These are phyloP conservation scores for Drosophila kuntzei DNA, from an alignment of 2,888 invertebrate species.

Conservation along the genomic window DNA sequence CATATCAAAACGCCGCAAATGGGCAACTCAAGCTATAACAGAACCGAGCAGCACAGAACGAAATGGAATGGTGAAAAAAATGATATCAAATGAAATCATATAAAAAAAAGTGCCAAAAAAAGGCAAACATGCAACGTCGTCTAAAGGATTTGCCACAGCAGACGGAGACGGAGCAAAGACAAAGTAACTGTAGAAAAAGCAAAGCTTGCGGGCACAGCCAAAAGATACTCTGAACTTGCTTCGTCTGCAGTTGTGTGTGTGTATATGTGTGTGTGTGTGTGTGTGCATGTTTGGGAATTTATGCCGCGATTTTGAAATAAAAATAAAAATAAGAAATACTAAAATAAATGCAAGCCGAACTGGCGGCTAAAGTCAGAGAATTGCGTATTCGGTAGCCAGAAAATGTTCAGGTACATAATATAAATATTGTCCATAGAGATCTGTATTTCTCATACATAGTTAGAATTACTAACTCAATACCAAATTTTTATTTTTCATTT, in stretches of 20 bases:
- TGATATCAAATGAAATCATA: slow-evolving; percentile 67
- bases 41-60: slow-evolving; percentile 18
- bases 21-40: slow-evolving; percentile 64
- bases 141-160: slow-evolving; percentile 78
- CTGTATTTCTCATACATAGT: too few relatives aligned
- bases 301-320: slow-evolving; percentile 62
- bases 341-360: slow-evolving; percentile 58
- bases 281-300: slow-evolving; percentile 66
- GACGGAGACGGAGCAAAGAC: slow-evolving; percentile 73
- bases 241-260: slow-evolving; percentile 33
- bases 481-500: too few relatives aligned
- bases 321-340: slow-evolving; percentile 38
- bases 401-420: slow-evolving; percentile 21
- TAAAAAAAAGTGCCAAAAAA: slow-evolving; percentile 61
- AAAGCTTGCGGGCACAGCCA: slow-evolving; percentile 37
- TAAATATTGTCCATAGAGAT: neutral
- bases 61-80: slow-evolving; percentile 8
- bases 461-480: too few relatives aligned
- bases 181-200: slow-evolving; percentile 69
- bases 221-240: slow-evolving; percentile 57
- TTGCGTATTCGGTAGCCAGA: slow-evolving; percentile 56
- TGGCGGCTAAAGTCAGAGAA: slow-evolving; percentile 42
- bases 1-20: slow-evolving; percentile 81
- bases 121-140: slow-evolving; percentile 77
- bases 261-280: slow-evolving; percentile 19